Base-by-base conservation (phyloP, 1,140 invertebrate genomes). In the Arctopsyche grandis region DNA sequence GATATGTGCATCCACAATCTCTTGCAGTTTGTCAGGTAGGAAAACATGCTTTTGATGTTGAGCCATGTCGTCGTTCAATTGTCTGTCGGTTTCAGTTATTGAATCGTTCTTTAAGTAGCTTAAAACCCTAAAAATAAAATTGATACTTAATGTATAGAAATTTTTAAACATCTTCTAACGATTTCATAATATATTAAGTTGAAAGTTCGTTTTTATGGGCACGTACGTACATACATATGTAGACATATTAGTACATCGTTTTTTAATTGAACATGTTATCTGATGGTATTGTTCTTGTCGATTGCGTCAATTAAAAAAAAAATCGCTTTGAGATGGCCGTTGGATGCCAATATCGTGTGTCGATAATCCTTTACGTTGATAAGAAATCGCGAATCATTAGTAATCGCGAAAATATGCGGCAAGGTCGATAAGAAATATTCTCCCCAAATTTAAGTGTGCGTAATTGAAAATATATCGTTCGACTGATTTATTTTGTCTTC, bases 11-110 rank as follows among this genome's bases (percentile, higher is more conserved):
- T 89, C 86, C 7, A 93, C 87, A 14, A 89, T 88, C 78, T 92
- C 90, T 82, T 92, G 90, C 5, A 93, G 86, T 38, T 90, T 89
- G 60, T 93, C 92, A 0, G 91, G 90, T 56, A 92, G 85, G 5
- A 93, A 85, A 14, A 91, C 87, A 70, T 90, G 89, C 58, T 91
- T 91, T 76, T 92, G 90, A 52, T 90, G 88, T 12, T 89, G 87
- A 22, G 91, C 85, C 82, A 90, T 87, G 5, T 88, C 85, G 46
- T 89, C 86, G 74, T 88, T 86, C 71, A 88, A 86, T 5, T 76
- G 63, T 69, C 88, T 85, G 46, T 89, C 87, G 3, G 85, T 82
- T 48, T 88, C 85, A 71, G 84, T 86, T 73, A 87, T 84, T 0
- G 87, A 86, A 76, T 88, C 86, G 29, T 86, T 87, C 60, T 87